Base-by-base conservation (phyloP, 2,888 invertebrate species). In the Trachelus tabidus region DNA sequence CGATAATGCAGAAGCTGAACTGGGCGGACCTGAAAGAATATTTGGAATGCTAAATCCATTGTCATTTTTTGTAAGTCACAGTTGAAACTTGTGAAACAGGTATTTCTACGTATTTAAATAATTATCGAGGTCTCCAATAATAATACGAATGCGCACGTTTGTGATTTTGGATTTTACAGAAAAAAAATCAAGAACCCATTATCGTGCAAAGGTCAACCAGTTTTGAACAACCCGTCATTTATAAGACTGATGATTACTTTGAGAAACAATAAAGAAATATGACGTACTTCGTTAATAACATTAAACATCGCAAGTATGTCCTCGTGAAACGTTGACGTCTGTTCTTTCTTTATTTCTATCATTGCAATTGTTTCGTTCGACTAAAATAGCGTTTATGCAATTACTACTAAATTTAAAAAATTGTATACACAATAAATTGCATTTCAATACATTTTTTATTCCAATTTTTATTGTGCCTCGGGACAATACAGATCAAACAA, bases 31-130 rank as follows among this genome's bases (percentile, higher is more conserved):
- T 0, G 91, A 92, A 76, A 88, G 88, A 79, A 84, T 90, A 75
- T 86, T 92, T 30, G 89, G 89, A 31, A 90, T 91, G 75, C 80
- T 92, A 34, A 92, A 92, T 85, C 91, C 92, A 1, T 87, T 92
- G 31, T 88, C 89, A 1, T 90, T 91, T 75, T 92, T 91, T 78
- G 91, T 91, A 86, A 88, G 88, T 87, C 79, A 23, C 23, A 6
- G 11, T 4, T 23, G 4, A 23, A 15, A 56, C 40, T 56, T 6
- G 23, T 56, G 0, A 56, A 23, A 56, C 23, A 4, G 23, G 23
- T 56, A 56, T 56, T 23, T 56, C 15, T 40, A 4, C 15, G 40
- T 23, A 56, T 23, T 6, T 6, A 23, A 23, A 15, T 6, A 23
- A 56, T 56, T 23, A 56, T 23, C 4, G 6, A 15, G 23, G 2